Base-by-base conservation (phyloP, 2,888 invertebrate species). In the Vesta saturnalis region DNA sequence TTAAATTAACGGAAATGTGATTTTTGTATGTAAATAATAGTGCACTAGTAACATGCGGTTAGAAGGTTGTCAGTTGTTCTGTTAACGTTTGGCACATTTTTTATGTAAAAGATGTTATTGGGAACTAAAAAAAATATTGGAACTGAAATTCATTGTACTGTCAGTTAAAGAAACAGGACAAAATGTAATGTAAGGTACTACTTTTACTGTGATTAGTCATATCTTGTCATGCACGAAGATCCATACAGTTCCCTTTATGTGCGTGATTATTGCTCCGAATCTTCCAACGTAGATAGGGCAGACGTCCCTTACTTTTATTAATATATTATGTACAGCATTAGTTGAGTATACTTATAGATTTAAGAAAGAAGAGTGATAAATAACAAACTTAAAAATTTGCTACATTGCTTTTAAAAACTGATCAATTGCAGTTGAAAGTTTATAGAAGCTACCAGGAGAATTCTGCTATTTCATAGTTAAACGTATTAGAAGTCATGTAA, bases 301-400 rank as follows among this genome's bases (percentile, higher is more conserved):
- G 52, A 52, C 47, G 43, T 57, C 60, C 58, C 62, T 62, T 58
- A 43, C 10, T 66, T 70, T 72, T 63, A 67, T 69, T 75, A 70
- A 74, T 74, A 75, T 78, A 75, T 78, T 77, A 70, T 80, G 79
- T 81, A 79, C 79, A 80, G 78, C 76, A 70, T 77, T 77, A 72
- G 67, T 66, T 71, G 61, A 60, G 64, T 67, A 71, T 70, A 39
- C 64, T 75, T 71, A 71, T 75, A 75, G 73, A 67, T 74, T 75
- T 73, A 74, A 72, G 69, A 69, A 75, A 70, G 71, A 73, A 74
- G 73, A 75, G 74, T 73, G 73, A 72, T 73, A 72, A 71, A 64
- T 57, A 70, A 69, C 58, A 62, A 49, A 69, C 35, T 61, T 56
- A 49, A 60, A 57, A 47, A 64, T 63, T 14, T 56, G 56, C 61